A percentile compares a stretch with the other conserved stretches of the same genome.
phyloP scores from a whole-genome alignment of 2,113 vertebrate genomes.

The Orientallactaga bullata region DNA sequence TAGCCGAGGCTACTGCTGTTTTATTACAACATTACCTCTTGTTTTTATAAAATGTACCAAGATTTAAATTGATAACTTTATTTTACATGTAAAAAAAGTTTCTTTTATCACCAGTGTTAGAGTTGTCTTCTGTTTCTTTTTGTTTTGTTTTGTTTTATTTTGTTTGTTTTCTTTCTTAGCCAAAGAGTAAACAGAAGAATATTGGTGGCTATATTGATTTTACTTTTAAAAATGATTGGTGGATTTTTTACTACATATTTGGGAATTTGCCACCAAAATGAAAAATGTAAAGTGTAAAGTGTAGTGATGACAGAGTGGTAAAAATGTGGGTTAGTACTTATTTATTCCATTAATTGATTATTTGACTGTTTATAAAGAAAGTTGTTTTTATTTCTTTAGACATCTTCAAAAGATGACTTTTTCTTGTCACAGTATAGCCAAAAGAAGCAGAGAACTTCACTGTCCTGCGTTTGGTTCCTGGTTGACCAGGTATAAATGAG shows the following conservation, averaged over 20 bases:
- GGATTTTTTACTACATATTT: slow-evolving; percentile 79
- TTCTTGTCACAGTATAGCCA: slow-evolving; percentile 84
- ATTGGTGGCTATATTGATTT: slow-evolving; percentile 85
- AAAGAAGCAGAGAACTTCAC: slow-evolving; percentile 87
- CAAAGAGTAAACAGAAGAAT: slow-evolving; percentile 94
- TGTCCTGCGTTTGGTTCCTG: slow-evolving; percentile 84
- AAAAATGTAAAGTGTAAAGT: slow-evolving; percentile 81
- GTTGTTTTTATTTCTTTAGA: slow-evolving; percentile 84
- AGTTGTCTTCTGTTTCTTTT: slow-evolving; percentile 84
- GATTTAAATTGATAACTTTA: slow-evolving; percentile 87
- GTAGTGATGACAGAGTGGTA: slow-evolving; percentile 78
- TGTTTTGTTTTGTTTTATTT: slow-evolving; percentile 70
- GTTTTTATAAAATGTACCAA: slow-evolving; percentile 88
- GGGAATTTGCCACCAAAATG: slow-evolving; percentile 83
- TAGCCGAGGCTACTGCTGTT: slow-evolving; percentile 88
- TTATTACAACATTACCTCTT: slow-evolving; percentile 93
- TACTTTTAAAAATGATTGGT: slow-evolving; percentile 77
- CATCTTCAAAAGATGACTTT: slow-evolving; percentile 85
- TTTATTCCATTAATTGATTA: slow-evolving; percentile 85
- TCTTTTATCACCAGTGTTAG: slow-evolving; percentile 89
- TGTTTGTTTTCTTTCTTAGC: slow-evolving; percentile 90
- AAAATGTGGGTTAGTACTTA: slow-evolving; percentile 83
- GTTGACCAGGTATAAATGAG: slow-evolving; percentile 84
- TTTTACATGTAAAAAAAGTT: slow-evolving; percentile 87
- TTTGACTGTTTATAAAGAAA: slow-evolving; percentile 85